These are phyloP conservation scores for Eolophus roseicapilla DNA, from an alignment of 2,113 vertebrate species.

Conservation along the genomic window DNA sequence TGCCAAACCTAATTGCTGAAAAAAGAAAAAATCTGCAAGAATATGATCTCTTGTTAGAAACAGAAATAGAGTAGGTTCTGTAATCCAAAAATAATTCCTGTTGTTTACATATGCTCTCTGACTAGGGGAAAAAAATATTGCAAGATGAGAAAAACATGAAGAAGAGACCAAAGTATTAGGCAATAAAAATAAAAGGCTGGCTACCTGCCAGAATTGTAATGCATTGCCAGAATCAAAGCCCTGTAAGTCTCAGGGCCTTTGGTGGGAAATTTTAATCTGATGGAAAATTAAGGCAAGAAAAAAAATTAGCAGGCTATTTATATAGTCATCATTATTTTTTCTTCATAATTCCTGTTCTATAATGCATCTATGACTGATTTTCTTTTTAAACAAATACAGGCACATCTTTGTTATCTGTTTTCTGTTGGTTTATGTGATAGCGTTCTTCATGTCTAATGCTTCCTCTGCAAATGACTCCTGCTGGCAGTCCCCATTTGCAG, in stretches of 20 bases:
- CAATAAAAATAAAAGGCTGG: constrained; percentile 30
- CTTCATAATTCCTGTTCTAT: not conserved
- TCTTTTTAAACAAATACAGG: not conserved
- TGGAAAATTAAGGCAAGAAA: not conserved
- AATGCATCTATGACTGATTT: not conserved
- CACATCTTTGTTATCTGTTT: not conserved
- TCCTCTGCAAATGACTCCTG: not conserved
- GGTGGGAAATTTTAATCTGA: constrained; percentile 23
- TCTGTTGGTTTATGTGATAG: not conserved
- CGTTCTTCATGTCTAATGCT: not conserved
- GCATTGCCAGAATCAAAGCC: not conserved
- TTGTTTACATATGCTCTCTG: constrained; percentile 18
- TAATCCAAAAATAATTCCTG: constrained; percentile 28
- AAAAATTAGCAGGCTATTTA: not conserved
- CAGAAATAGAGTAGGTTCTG: not conserved
- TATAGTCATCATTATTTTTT: not conserved
- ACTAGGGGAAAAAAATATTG: not conserved
- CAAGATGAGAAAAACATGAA: constrained; percentile 14
- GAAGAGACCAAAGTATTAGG: not conserved
- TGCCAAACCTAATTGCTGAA: not conserved
- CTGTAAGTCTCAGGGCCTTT: not conserved
- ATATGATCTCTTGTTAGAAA: not conserved
- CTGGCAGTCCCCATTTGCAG: not conserved
- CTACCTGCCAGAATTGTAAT: not conserved
- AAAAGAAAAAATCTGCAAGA: not conserved